Evolutionary conservation across 2,888 invertebrate species (phyloP).

Genomic region (Sacculina carcini): DNA sequence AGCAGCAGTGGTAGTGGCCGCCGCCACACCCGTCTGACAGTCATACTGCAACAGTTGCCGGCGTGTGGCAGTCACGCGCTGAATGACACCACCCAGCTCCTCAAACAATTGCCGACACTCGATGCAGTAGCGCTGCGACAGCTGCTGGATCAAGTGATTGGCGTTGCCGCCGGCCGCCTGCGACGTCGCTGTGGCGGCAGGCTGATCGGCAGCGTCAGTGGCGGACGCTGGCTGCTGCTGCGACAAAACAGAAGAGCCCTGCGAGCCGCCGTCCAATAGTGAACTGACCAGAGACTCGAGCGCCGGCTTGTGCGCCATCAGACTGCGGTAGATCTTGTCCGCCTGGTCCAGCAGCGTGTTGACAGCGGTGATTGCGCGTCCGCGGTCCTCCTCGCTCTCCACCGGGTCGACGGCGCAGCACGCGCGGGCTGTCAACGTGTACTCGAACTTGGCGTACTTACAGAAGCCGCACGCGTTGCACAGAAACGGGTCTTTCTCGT

Average conservation of each 20-base stretch:
- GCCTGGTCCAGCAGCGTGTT: slow-evolving; percentile 76
- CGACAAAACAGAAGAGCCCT: slow-evolving; percentile 8
- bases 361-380: slow-evolving; percentile 75
- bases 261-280: neutral
- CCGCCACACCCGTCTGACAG: slow-evolving; percentile 23
- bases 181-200: slow-evolving; percentile 23
- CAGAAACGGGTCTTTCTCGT: slow-evolving; percentile 93
- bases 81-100: slow-evolving; percentile 46
- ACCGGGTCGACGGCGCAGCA: slow-evolving; percentile 94
- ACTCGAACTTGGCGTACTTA: slow-evolving; percentile 97
- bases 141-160: slow-evolving; percentile 52
- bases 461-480: slow-evolving; percentile 98
- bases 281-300: slow-evolving; percentile 33
- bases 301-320: slow-evolving; percentile 66
- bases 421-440: slow-evolving; percentile 63
- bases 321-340: slow-evolving; percentile 60
- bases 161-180: slow-evolving; percentile 25
- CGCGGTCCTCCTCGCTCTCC: slow-evolving; percentile 83
- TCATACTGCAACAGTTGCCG: slow-evolving; percentile 78
- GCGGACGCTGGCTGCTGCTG: slow-evolving; percentile 54
- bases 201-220: slow-evolving; percentile 31
- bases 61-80: slow-evolving; percentile 69
- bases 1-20: slow-evolving; percentile 10
- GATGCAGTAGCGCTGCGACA: slow-evolving; percentile 81
- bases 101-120: slow-evolving; percentile 87